A percentile compares a stretch with the other conserved stretches of the same genome.
Conservation (phyloP, 2,113 vertebrate species). For the Nyctereutes procyonoides region DNA sequence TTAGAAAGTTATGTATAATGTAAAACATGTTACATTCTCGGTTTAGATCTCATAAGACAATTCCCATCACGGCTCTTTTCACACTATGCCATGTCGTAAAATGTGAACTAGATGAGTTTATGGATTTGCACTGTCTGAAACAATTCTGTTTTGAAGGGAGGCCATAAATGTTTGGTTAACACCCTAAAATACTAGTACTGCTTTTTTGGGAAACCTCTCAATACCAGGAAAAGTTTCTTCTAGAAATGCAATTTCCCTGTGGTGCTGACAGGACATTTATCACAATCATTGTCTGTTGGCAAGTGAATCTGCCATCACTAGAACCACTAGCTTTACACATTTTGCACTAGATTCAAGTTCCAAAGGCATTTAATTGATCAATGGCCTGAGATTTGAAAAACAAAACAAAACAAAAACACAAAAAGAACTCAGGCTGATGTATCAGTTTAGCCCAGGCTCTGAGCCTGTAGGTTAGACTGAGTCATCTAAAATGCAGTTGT, state of each 20-base stretch:
- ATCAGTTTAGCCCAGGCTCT: not conserved
- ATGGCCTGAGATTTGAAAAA: not conserved
- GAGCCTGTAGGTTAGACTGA: not conserved
- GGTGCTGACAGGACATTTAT: not conserved
- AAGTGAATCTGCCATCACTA: not conserved
- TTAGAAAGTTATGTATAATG: slow-evolving; percentile 41
- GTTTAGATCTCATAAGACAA: not conserved
- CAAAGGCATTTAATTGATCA: not conserved
- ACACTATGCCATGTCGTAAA: not conserved
- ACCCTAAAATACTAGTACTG: not conserved
- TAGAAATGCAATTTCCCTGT: not conserved
- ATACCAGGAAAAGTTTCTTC: not conserved
- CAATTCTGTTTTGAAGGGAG: not conserved
- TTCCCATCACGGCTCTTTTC: not conserved
- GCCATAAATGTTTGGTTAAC: not conserved
- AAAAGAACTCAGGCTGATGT: not conserved
- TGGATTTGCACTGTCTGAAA: not conserved
- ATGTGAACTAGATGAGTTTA: not conserved
- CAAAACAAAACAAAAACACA: not conserved
- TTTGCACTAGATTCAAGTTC: not conserved
- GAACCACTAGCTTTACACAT: not conserved
- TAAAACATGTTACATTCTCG: not conserved
- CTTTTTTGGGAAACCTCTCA: slow-evolving; percentile 50
- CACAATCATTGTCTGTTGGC: not conserved
- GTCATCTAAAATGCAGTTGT: not conserved